Evolutionary conservation across 1,140 invertebrate genomes (phyloP), one percentile per base, ranked within the genome.

Genomic region (Sweltsa coloradensis): DNA sequence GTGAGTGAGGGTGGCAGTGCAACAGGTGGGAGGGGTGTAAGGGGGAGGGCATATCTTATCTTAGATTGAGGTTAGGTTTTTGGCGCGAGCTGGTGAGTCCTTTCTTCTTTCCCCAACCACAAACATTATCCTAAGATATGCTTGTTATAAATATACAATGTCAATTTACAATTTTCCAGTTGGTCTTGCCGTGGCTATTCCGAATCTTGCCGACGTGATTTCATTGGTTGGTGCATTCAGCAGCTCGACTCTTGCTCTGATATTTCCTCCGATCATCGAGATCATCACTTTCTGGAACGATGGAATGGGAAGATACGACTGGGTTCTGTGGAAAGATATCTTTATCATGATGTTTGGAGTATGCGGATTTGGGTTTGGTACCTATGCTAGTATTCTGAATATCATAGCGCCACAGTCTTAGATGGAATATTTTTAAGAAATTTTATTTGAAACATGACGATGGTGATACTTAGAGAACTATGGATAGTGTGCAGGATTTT

Each of bases 261-360:
- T 96, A 53, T 89, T 94, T 54, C 92, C 92, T 40, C 88, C 91
- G 0, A 65, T 92, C 13, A 84, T 96, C 47, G 88, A 96, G 62
- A 80, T 92, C n/a, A 71, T 92, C 21, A 84, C 81, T 3, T 81
- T 80, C 55, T 85, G 78, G 74, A 72, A 79, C 4, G 68, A 76
- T 36, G 72, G 75, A 16, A 68, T 79, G 34, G 79, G 78, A 9
- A 69, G 63, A 54, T 68, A 70, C 49, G 68, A 71, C 43, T 78
- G 76, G 73, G 69, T 71, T 37, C 59, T 85, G 3, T 78, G 74
- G 71, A 86, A 86, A 59, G 79, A 89, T 66, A 53, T 83, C 34
- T 49, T 62, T 1, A 84, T 90, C 29, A 71, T 85, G 7, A 47
- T 80, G 1, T 82, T 89, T 57, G 86, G 86, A 2, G 59, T 85